Base-by-base conservation (phyloP, 2,888 invertebrate species). In the Dryadula phaetusa region DNA sequence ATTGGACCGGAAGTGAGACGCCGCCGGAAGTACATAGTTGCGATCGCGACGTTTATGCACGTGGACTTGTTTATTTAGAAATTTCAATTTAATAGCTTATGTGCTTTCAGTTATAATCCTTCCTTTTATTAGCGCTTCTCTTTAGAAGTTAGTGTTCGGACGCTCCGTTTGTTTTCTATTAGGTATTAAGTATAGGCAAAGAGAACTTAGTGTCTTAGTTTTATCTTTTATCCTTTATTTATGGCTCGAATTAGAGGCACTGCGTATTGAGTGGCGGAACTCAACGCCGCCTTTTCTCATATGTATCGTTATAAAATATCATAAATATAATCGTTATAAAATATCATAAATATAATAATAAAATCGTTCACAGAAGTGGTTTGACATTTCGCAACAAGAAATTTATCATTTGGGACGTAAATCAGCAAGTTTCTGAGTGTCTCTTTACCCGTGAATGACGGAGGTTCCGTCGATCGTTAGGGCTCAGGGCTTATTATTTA, bases 21-120 rank as follows among this genome's bases (percentile, higher is more conserved):
- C 70, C 70, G 70, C 67, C 70, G 70, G 70, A 70, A 62, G 67
- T 70, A n/a, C n/a, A n/a, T n/a, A 62, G 67, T 67, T 40, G 62
- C 66, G 37, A 64, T 64, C 67, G 64, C 52, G 56, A 49, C 67
- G 70, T 52, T 60, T 65, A 65, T 65, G 25, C 60, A 32, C 44
- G 44, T 60, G 20, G 54, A 63, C 49, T 65, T 40, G 49, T 49
- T 40, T 65, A 60, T 60, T 65, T 60, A 14, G n/a, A 22, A 1
- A 44, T 14, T 60, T 20, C 10, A 37, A 12, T 54, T 16, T 42
- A 42, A 28, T 25, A 8, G 28, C 18, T 18, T 32, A 37, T 54
- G 14, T 14, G 54, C 22, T 46, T 3, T 53, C 14, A 25, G n/a
- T 49, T 22, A n/a, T 32, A 6, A 2, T 12, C 6, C 8, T 7